Conservation (phyloP, 2,888 invertebrate genomes). For the Andrena hattorfiana region DNA sequence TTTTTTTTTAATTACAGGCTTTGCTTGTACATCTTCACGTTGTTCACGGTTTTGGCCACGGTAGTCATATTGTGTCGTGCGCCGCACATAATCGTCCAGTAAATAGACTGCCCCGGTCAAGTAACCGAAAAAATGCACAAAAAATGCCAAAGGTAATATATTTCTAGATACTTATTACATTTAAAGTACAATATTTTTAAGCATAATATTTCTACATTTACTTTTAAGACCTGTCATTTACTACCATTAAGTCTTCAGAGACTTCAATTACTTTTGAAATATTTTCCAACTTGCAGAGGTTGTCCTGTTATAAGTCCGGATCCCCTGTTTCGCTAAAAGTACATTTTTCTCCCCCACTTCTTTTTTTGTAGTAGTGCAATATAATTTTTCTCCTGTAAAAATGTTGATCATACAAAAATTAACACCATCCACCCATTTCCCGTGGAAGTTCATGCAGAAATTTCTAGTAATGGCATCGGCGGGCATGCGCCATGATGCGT, state of each 20-base stretch:
- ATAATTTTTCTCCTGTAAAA: neutral
- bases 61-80: constrained; percentile 96
- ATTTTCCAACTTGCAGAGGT: neutral
- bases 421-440: neutral
- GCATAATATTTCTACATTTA: neutral
- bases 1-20: constrained; percentile 87
- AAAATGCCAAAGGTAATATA: constrained; percentile 61
- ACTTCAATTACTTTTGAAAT: neutral
- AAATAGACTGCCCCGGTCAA: constrained; percentile 85
- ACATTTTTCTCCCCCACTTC: too few species aligned
- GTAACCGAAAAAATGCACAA: constrained; percentile 78
- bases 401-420: neutral
- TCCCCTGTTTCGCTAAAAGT: too few species aligned
- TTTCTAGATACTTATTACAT: constrained; percentile 16
- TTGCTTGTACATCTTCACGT: constrained; percentile 97
- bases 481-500: neutral
- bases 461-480: neutral
- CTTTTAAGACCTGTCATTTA: neutral
- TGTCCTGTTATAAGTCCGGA: too few species aligned
- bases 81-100: constrained; percentile 98
- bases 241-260: too few species aligned
- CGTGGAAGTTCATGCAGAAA: constrained; percentile 31
- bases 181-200: constrained; percentile 23
- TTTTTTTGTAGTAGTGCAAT: too few species aligned
- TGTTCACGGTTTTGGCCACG: constrained; percentile 97